Evolutionary conservation across 23 tunicate genomes (phyloP), one percentile per base, ranked within the genome.

Genomic region (Pegea sp.): DNA sequence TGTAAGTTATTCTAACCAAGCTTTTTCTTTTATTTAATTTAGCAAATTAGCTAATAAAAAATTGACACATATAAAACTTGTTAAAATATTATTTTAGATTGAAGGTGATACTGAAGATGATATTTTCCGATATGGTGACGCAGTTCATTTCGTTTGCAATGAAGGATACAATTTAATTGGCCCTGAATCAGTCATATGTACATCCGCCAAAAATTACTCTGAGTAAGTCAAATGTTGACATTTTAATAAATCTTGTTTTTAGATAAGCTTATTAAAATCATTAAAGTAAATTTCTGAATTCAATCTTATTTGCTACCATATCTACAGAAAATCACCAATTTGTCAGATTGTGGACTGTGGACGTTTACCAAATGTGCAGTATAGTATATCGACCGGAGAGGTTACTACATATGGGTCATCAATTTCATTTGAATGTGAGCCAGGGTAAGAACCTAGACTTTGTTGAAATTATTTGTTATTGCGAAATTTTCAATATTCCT

Each of bases 281-380:
- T n/a, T n/a, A n/a, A n/a, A n/a, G n/a, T n/a, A n/a, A n/a, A n/a
- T n/a, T n/a, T n/a, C n/a, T n/a, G n/a, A n/a, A n/a, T n/a, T n/a
- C n/a, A n/a, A n/a, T n/a, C n/a, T n/a, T n/a, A n/a, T n/a, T n/a
- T n/a, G n/a, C n/a, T n/a, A n/a, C n/a, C n/a, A n/a, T n/a, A n/a
- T n/a, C n/a, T n/a, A n/a, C n/a, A 79, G 92, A 22, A 25, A 55
- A 1, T 59, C 72, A 21, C 84, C 95, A 0, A 24, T 31, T 24
- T 84, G 95, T 59, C 26, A 53, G 29, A 69, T 68, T 19, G 59
- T 67, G n/a, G 84, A 84, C 53, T 84, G 95, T 54, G 95, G 95
- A 43, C 7, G 53, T 26, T 59, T 63, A 8, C 84, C 95, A 8
- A 49, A 57, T 31, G 61, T 84, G 24, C 3, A 34, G 16, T 56